Evolutionary conservation across 2,888 invertebrate species (phyloP), one percentile per base, ranked within the genome.

Genomic region (Cephus pygmeus): DNA sequence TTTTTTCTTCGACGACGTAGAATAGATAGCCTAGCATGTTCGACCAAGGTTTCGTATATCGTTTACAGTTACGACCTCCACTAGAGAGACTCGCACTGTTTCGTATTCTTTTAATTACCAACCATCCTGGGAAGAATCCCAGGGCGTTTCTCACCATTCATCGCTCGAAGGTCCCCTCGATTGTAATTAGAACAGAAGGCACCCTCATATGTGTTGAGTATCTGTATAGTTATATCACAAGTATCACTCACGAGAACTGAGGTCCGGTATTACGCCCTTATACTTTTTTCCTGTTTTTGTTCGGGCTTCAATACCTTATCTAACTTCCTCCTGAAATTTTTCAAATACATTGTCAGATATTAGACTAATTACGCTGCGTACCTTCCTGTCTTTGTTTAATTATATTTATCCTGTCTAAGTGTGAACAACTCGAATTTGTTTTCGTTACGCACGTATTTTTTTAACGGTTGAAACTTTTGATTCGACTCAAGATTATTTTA

Each of bases 71-170:
- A 56, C 56, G 56, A 56, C 56, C 23, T 56, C 56, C 23, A 23
- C 23, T 23, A 56, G 23, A 56, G 23, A 15, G 56, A 56, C 56
- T 56, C 56, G 23, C 56, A 15, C 56, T 56, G 56, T 56, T 56
- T 56, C 56, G 56, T 23, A 9, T 56, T 56, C 30, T 74, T 74
- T 74, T 30, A 74, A 35, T 35, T 81, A 80, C 76, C 81, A 71
- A 76, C 77, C 82, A 76, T 79, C 81, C 81, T 86, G 86, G 84
- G 86, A 86, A 87, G 80, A 73, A 82, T 87, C 87, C 82, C 86
- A 86, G 83, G 76, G 79, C 77, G 56, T 82, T 85, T 85, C 86
- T 83, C 79, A 84, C 81, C 77, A 83, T 86, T 84, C 85, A 83
- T 75, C 75, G 34, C 15, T 30, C 74, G 74, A 74, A 74, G 69